These are phyloP conservation scores for Murina feae DNA, from an alignment of 2,113 vertebrate genomes.

Conservation along the genomic window DNA sequence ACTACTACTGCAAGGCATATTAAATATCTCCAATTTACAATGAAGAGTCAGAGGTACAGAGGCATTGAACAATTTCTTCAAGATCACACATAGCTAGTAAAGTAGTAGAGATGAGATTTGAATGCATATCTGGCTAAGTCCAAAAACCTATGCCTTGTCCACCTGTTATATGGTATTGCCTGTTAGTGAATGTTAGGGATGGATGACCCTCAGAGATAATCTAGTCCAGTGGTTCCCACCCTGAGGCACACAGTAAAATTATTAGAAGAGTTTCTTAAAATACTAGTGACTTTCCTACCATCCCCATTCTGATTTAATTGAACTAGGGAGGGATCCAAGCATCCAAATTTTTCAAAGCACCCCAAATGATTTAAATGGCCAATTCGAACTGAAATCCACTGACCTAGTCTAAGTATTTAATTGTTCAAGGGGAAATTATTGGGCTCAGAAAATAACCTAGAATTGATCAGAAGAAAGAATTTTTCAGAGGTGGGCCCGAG, in stretches of 20 bases:
- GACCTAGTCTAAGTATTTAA: not conserved
- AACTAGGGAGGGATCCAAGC: not conserved
- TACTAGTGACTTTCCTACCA: not conserved
- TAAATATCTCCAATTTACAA: constrained; percentile 1
- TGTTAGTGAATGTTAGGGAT: not conserved
- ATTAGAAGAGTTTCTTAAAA: not conserved
- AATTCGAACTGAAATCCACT: not conserved
- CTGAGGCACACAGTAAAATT: not conserved
- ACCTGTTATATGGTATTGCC: not conserved
- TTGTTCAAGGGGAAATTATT: not conserved
- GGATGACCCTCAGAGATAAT: not conserved
- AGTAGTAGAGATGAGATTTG: not conserved
- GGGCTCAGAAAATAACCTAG: not conserved
- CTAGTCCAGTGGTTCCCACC: not conserved
- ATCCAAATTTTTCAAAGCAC: not conserved
- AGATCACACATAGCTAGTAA: not conserved
- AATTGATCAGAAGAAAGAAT: not conserved
- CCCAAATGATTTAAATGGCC: not conserved
- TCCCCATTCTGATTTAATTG: constrained; percentile 9
- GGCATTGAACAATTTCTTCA: not conserved
- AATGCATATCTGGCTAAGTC: not conserved
- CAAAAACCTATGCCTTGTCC: not conserved
- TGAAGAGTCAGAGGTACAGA: not conserved
- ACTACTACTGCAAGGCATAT: not conserved
- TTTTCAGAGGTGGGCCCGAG: not conserved